Conservation (phyloP, 2,888 invertebrate genomes). For the Mellilla xanthometata region DNA sequence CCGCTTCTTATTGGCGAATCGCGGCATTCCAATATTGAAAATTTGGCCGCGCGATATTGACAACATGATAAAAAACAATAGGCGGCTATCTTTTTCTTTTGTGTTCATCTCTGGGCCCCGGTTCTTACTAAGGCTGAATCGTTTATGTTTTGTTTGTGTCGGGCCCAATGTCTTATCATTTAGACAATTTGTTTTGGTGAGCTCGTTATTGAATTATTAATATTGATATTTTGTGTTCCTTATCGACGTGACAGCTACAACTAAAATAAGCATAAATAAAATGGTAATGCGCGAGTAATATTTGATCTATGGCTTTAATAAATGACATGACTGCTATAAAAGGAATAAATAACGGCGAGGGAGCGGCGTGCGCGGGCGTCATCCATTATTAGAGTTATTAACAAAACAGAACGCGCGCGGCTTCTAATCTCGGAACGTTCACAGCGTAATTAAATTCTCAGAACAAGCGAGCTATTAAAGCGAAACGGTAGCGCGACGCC, state of each 20-base stretch:
- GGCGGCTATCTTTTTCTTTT: slow-evolving; percentile 80
- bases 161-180: slow-evolving; percentile 72
- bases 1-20: slow-evolving; percentile 82
- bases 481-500: slow-evolving; percentile 80
- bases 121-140: slow-evolving; percentile 77
- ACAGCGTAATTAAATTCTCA: slow-evolving; percentile 78
- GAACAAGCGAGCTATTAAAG: slow-evolving; percentile 80
- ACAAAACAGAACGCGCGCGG: slow-evolving; percentile 73
- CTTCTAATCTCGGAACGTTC: slow-evolving; percentile 74
- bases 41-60: slow-evolving; percentile 83
- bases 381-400: slow-evolving; percentile 79
- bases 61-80: slow-evolving; percentile 82
- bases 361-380: slow-evolving; percentile 59
- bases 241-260: slow-evolving; percentile 43
- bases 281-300: slow-evolving; percentile 23
- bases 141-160: slow-evolving; percentile 72
- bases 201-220: slow-evolving; percentile 78
- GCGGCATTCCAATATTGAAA: slow-evolving; percentile 82
- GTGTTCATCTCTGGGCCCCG: slow-evolving; percentile 77
- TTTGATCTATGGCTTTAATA: slow-evolving; percentile 43
- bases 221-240: slow-evolving; percentile 55
- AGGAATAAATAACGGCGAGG: slow-evolving; percentile 46
- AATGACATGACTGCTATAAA: slow-evolving; percentile 39
- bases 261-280: slow-evolving; percentile 21
- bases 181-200: slow-evolving; percentile 79